Evolutionary conservation across 2,888 invertebrate genomes (phyloP).

Genomic region (Julus scanicus): DNA sequence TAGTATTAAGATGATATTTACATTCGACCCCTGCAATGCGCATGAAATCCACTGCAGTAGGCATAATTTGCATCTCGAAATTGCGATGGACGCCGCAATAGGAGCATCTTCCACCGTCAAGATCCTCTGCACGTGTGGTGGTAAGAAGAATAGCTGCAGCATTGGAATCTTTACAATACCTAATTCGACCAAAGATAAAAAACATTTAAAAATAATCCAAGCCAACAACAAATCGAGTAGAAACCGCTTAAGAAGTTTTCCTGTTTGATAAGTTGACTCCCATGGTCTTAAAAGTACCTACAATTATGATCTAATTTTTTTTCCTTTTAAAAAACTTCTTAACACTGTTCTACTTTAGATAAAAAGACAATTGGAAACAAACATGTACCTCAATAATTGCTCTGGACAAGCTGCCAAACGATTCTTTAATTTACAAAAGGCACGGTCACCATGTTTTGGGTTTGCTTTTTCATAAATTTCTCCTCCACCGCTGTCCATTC

Average conservation of each 20-base stretch:
- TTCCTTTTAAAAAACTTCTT: too few relatives aligned
- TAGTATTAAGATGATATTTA: slow-evolving; percentile 30
- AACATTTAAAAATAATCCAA: neutral
- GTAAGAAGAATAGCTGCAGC: slow-evolving; percentile 70
- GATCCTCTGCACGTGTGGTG: slow-evolving; percentile 62
- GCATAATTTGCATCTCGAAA: slow-evolving; percentile 87
- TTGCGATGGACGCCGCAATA: slow-evolving; percentile 78
- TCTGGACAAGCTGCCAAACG: slow-evolving; percentile 80
- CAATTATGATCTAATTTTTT: too few relatives aligned
- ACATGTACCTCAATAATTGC: slow-evolving; percentile 80
- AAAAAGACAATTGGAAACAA: slow-evolving; percentile 26
- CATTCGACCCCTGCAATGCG: slow-evolving; percentile 66
- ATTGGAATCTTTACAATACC: slow-evolving; percentile 76
- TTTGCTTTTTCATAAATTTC: slow-evolving; percentile 83
- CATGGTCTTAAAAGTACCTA: too few relatives aligned
- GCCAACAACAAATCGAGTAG: too few relatives aligned
- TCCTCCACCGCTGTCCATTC: slow-evolving; percentile 61
- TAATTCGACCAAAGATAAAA: slow-evolving; percentile 65
- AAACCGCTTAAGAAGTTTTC: too few relatives aligned
- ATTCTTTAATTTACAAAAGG: slow-evolving; percentile 82
- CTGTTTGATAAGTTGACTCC: too few relatives aligned
- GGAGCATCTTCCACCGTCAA: slow-evolving; percentile 68
- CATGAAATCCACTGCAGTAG: slow-evolving; percentile 80
- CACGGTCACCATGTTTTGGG: slow-evolving; percentile 83
- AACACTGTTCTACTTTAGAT: too few relatives aligned